Evolutionary conservation across 2,888 invertebrate species (phyloP), one percentile per base, ranked within the genome.

Genomic region (Drosophila picticornis): DNA sequence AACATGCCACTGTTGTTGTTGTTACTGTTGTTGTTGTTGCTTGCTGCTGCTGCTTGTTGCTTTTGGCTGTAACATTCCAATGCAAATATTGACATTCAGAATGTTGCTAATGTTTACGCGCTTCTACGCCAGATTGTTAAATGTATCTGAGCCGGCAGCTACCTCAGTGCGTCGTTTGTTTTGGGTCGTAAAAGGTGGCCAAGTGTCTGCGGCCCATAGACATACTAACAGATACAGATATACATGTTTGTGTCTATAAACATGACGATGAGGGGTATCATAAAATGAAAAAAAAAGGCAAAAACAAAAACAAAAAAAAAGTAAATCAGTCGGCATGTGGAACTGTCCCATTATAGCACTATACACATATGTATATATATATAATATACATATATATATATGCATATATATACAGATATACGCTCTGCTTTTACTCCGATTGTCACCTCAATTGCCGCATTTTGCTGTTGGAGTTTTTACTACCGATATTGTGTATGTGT

Each of bases 361-460:
- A 46, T n/a, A 56, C 16, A 46, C 25, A 46, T 16, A 25, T 46
- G 9, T 1, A 1, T 31, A n/a, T 10, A 34, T 34, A 36, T 25
- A 19, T 40, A 36, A n/a, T 22, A 22, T 52, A n/a, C 43, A 52
- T 51, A 43, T 36, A 55, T 46, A 7, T 11, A 7, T 27, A 27
- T 13, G 31, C n/a, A 32, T 22, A 22, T 25, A 19, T 40, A 36
- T 38, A 46, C 34, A 56, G 80, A 53, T 25, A 36, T 36, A 25
- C 53, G 52, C 43, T 46, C 46, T 40, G 80, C 78, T 79, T 56
- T 56, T 56, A n/a, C 56, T 68, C 50, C 65, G 66, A 72, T 88
- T 90, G 86, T 86, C 90, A 88, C 88, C 90, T 90, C 88, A 88
- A 88, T 90, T 88, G 90, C 73, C 69, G 83, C 52, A 43, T 29